Percentiles rank a stretch among this genome's conserved stretches.
Conservation (phyloP, 2,797 vertebrate species). For the Phrynocephalus forsythii region DNA sequence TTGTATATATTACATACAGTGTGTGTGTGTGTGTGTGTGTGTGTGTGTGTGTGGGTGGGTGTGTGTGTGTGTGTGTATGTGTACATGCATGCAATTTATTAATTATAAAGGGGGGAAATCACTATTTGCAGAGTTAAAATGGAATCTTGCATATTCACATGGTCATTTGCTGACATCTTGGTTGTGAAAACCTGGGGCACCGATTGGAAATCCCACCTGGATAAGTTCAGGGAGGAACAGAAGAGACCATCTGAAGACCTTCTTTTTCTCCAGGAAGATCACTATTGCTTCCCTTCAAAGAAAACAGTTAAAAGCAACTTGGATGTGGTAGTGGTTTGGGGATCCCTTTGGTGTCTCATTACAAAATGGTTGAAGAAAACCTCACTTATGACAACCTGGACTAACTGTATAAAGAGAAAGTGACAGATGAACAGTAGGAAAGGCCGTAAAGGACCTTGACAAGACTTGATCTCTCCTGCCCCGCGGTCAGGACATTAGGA, state of each 20-base stretch:
- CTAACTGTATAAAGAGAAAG: slow-evolving; percentile 23
- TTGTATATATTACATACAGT: background rate
- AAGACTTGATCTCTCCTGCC: slow-evolving; percentile 64
- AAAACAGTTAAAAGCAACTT: slow-evolving; percentile 63
- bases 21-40: no score
- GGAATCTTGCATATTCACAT: slow-evolving; percentile 33
- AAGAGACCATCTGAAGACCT: slow-evolving; percentile 72
- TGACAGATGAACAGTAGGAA: slow-evolving; percentile 63
- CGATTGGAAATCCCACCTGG: slow-evolving; percentile 61
- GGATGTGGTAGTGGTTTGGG: slow-evolving; percentile 60
- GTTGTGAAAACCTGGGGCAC: slow-evolving; percentile 60
- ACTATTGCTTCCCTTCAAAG: slow-evolving; percentile 60
- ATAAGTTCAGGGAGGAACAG: slow-evolving; percentile 69
- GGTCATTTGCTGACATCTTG: slow-evolving; percentile 53
- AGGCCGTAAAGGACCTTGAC: slow-evolving; percentile 60
- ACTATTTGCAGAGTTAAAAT: slow-evolving; percentile 43
- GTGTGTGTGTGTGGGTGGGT: no score
- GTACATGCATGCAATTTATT: slow-evolving; percentile 28
- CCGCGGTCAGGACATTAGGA: slow-evolving; percentile 68
- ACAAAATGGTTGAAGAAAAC: slow-evolving; percentile 62
- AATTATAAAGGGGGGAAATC: slow-evolving; percentile 36
- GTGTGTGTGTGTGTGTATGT: no score
- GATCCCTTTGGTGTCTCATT: slow-evolving; percentile 48
- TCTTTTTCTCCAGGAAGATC: slow-evolving; percentile 61
- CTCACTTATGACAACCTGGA: slow-evolving; percentile 62